Evolutionary conservation across 2,113 vertebrate genomes (phyloP).

Genomic region (Cavia aperea): DNA sequence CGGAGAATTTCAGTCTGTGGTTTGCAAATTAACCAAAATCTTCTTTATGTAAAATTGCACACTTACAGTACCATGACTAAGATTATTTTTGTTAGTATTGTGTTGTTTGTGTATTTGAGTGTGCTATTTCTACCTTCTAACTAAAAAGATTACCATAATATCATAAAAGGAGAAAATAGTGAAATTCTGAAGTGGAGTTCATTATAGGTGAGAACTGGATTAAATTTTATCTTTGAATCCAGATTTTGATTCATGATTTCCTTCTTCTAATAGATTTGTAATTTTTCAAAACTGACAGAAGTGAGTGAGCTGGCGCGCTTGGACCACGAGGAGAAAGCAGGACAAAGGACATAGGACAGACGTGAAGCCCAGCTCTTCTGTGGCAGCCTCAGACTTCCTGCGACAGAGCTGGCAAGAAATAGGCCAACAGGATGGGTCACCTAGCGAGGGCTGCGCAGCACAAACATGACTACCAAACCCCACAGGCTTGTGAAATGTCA

Average conservation of each 20-base stretch:
- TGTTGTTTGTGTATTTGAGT: neutral
- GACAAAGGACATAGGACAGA: neutral
- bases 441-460: neutral
- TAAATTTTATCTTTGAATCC: neutral
- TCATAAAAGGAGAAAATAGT: neutral
- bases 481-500: neutral
- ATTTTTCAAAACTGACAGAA: neutral
- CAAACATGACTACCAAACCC: too few species aligned
- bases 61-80: neutral
- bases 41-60: neutral
- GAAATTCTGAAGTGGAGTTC: conserved; percentile 3
- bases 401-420: neutral
- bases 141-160: neutral
- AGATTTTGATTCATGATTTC: conserved; percentile 5
- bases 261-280: neutral
- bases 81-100: neutral
- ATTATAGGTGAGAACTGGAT: neutral
- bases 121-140: neutral
- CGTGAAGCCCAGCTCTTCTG: neutral
- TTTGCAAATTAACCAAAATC: conserved; percentile 8
- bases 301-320: neutral
- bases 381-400: neutral
- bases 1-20: neutral
- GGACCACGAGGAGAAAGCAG: neutral
- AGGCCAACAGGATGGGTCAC: neutral